Conservation (phyloP, 1,140 invertebrate species). For the Zelostemma sp. region DNA sequence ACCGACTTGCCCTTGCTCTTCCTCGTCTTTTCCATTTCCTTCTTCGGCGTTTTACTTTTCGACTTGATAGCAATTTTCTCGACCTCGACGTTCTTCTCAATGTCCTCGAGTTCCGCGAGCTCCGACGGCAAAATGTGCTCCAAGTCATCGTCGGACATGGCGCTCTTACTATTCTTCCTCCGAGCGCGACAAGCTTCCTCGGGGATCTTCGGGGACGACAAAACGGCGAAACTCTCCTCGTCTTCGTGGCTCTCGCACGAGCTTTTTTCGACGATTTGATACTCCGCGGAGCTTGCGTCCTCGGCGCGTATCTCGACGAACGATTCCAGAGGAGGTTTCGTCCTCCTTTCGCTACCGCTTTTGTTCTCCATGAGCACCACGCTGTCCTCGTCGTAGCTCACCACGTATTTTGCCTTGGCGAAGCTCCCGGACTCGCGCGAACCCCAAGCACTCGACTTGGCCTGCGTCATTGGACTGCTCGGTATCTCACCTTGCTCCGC, state of each 20-base stretch:
- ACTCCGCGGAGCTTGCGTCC: constrained; percentile 39
- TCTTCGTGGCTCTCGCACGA: constrained; percentile 53
- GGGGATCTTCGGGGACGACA: constrained; percentile 23
- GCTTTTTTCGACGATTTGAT: constrained; percentile 50
- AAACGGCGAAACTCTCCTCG: constrained; percentile 47
- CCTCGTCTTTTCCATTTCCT: constrained; percentile 12
- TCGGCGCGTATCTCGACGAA: constrained; percentile 14
- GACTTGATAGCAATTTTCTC: background rate
- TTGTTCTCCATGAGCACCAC: constrained; percentile 62
- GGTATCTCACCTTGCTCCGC: constrained; percentile 65
- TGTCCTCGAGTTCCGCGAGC: constrained; percentile 40
- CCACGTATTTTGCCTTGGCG: constrained; percentile 61
- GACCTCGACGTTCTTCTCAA: constrained; percentile 2
- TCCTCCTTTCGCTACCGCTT: constrained; percentile 37
- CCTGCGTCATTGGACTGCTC: constrained; percentile 62
- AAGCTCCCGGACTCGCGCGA: constrained; percentile 32
- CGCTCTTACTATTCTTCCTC: constrained; percentile 59
- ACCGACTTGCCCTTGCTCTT: constrained; percentile 34
- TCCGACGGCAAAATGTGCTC: constrained; percentile 61
- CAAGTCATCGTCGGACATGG: constrained; percentile 64
- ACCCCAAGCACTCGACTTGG: constrained; percentile 43
- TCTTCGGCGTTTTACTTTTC: constrained; percentile 8
- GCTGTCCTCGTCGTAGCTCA: constrained; percentile 62
- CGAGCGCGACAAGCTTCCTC: constrained; percentile 25
- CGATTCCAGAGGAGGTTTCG: background rate